Base-by-base conservation (phyloP, 1,140 invertebrate species). In the Ips typographus region DNA sequence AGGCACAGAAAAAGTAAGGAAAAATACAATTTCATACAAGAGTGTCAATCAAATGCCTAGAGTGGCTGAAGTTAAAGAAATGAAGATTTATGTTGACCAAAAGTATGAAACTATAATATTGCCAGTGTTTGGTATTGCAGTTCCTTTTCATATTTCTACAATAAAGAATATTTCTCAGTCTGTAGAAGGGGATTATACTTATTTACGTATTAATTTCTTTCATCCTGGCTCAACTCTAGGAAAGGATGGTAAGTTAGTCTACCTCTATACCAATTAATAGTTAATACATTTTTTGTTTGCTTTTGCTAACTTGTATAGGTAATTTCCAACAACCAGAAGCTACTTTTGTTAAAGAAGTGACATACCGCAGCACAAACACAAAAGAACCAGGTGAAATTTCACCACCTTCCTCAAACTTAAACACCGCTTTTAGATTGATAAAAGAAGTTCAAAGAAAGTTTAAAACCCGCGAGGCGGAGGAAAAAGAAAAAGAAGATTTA, bases 371-470 rank as follows among this genome's bases (percentile, higher is more conserved):
- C 81, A 96, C 93, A 71, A 99, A 99, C 82, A 91, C 92, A 22
- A 99, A 99, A 84, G 96, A 98, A 80, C 96, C 96, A 6, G 98
- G 98, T 59, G 96, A 99, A 84, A 87, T 98, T 57, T 92, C 91
- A 3, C 91, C 97, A 0, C 95, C 98, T 0, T 98, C 96, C 0
- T 89, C 93, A 1, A 99, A 99, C 82, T 83, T 99, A 4, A 98
- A 96, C 77, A 98, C 95, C 41, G 96, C 96, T 1, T 98, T 98
- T 80, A 87, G 97, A 65, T 84, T 99, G 4, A 99, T 99, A 76
- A 99, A 99, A 82, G 98, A 99, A 85, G 95, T 99, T 41, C 98
- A 99, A 82, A 98, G 99, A 80, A 97, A 95, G 78, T 99, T 96
- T 79, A 98, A 98, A 83, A 98, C 95, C 0, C 85, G 97, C 66